Evolutionary conservation across 2,113 vertebrate species (phyloP).

Genomic region (Tamias sibiricus): DNA sequence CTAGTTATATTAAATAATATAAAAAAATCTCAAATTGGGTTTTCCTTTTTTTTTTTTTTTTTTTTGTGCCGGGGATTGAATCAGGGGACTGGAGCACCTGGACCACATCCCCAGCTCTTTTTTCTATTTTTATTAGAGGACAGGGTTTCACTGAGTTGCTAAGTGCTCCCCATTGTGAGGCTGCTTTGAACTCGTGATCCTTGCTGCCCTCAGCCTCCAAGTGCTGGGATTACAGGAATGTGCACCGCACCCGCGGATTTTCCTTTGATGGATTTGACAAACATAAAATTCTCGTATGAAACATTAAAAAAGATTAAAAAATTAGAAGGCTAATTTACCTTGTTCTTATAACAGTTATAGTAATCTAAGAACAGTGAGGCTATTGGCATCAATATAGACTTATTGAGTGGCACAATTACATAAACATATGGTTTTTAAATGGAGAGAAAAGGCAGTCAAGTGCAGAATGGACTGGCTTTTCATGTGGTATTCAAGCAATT

Average conservation of each 20-base stretch:
- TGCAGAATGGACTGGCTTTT: neutral
- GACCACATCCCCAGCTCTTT: no score
- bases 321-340: neutral
- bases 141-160: no score
- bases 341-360: neutral
- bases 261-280: neutral
- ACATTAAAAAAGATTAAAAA: neutral
- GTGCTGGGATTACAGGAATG: no score
- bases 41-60: no score
- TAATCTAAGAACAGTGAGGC: neutral
- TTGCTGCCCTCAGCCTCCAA: no score
- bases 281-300: constrained; percentile 13
- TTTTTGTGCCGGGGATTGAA: no score
- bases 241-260: neutral
- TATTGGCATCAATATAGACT: neutral
- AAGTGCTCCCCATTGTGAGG: no score
- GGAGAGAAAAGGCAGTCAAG: neutral
- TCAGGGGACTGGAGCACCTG: no score
- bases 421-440: constrained; percentile 18
- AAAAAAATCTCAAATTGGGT: neutral
- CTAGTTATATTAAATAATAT: neutral
- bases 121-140: no score
- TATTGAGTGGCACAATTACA: neutral
- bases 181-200: no score
- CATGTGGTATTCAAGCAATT: neutral